phyloP scores from a whole-genome alignment of 2,113 vertebrate genomes.

The Sinocyclocheilus grahami region DNA sequence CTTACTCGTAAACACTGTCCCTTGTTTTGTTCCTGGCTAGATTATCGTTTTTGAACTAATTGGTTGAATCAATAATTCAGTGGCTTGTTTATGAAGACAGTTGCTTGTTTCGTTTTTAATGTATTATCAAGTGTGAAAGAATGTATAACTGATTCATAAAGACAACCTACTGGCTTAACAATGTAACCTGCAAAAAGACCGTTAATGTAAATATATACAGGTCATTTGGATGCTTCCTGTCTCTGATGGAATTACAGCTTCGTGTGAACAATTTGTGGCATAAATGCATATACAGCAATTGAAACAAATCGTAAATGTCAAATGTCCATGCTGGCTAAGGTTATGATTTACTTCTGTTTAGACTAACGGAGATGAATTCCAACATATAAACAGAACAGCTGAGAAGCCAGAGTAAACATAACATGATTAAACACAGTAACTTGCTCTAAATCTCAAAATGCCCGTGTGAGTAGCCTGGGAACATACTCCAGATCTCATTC shows the following conservation, averaged over 20 bases:
- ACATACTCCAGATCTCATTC: slow-evolving; percentile 1
- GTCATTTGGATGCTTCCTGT: neutral
- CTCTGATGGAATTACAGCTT: neutral
- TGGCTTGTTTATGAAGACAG: neutral
- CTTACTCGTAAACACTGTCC: neutral
- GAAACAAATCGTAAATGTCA: neutral
- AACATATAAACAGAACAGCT: neutral
- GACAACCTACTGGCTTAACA: neutral
- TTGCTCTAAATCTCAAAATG: slow-evolving; percentile 8
- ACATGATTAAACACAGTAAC: slow-evolving; percentile 9
- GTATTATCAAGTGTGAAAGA: neutral
- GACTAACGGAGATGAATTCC: neutral
- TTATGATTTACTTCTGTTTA: neutral
- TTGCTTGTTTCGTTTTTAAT: neutral
- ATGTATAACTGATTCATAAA: neutral
- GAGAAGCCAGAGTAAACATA: neutral
- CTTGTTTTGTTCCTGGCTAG: neutral
- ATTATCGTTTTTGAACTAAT: neutral
- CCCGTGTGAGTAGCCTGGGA: neutral
- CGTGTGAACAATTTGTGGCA: neutral
- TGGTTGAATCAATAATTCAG: neutral
- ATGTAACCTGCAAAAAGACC: neutral
- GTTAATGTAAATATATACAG: neutral
- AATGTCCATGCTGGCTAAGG: neutral
- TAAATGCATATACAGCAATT: neutral